phyloP scores from a whole-genome alignment of 1,140 invertebrate genomes.

The Macrosteles quadrilineatus region DNA sequence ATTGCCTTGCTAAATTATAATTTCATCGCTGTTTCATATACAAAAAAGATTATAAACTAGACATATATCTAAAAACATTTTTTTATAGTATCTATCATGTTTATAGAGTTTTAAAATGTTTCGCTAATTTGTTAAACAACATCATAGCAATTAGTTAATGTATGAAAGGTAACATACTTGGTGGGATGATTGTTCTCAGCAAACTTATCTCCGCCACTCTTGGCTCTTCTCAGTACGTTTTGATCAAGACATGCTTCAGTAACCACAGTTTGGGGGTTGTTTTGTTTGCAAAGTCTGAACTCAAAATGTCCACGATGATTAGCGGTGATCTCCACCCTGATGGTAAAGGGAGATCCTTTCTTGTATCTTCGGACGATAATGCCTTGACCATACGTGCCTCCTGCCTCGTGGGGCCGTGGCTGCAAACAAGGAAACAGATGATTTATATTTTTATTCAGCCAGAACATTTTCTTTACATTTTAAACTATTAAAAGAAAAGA shows the following conservation, averaged over 20 bases:
- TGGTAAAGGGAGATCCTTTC: conserved; percentile 64
- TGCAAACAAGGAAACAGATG: conserved; percentile 48
- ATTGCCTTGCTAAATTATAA: no score
- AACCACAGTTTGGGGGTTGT: conserved; percentile 46
- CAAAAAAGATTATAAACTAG: no score
- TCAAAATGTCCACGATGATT: conserved; percentile 85
- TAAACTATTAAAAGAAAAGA: no score
- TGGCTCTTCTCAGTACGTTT: conserved; percentile 62
- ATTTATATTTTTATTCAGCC: conserved; percentile 14
- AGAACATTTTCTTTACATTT: not conserved
- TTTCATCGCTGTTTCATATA: no score
- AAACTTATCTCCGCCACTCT: conserved; percentile 45
- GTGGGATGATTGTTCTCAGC: conserved; percentile 12
- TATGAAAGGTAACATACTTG: not conserved
- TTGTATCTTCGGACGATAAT: conserved; percentile 77
- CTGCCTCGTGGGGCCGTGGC: conserved; percentile 79
- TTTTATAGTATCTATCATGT: no score
- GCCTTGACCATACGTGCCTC: conserved; percentile 78
- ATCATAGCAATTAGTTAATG: no score
- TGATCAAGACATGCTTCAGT: conserved; percentile 77
- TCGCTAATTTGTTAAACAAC: no score
- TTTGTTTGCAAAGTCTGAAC: conserved; percentile 77
- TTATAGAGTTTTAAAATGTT: no score
- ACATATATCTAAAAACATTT: no score
- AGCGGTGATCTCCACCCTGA: conserved; percentile 77